phyloP scores from a whole-genome alignment of 2,797 vertebrate genomes.

The Eulemur albifrons region DNA sequence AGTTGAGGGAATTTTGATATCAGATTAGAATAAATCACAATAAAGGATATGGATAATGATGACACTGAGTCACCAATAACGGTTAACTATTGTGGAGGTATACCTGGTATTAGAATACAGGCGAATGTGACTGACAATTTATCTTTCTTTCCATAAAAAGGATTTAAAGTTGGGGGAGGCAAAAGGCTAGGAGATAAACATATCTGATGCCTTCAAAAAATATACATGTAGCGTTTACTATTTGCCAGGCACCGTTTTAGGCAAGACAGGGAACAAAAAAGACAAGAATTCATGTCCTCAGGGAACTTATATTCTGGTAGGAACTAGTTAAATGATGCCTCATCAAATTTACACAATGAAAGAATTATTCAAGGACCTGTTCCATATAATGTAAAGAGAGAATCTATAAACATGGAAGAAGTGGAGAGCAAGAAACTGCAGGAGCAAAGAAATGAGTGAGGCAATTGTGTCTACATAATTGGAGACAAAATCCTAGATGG shows the following conservation, averaged over 20 bases:
- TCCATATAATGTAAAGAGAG: background rate
- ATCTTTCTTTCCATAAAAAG: constrained; percentile 4
- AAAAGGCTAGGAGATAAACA: background rate
- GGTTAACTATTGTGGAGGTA: background rate
- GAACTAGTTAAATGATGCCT: background rate
- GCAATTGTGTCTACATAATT: background rate
- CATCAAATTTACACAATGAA: background rate
- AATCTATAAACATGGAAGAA: background rate
- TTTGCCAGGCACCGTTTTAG: background rate
- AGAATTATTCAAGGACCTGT: background rate
- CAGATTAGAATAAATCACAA: background rate
- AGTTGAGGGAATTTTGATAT: background rate
- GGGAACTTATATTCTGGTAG: background rate
- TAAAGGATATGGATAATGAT: background rate
- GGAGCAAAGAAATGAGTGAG: background rate
- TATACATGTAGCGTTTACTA: background rate
- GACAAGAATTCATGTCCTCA: background rate
- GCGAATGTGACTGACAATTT: background rate
- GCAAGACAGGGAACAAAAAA: background rate
- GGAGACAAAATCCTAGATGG: background rate
- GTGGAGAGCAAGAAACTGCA: background rate
- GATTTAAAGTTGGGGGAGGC: background rate
- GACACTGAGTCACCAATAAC: background rate
- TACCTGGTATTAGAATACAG: background rate
- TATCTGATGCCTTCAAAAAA: constrained; percentile 2